Evolutionary conservation across 2,113 vertebrate species (phyloP).

Genomic region (Cyanoderma ruficeps): DNA sequence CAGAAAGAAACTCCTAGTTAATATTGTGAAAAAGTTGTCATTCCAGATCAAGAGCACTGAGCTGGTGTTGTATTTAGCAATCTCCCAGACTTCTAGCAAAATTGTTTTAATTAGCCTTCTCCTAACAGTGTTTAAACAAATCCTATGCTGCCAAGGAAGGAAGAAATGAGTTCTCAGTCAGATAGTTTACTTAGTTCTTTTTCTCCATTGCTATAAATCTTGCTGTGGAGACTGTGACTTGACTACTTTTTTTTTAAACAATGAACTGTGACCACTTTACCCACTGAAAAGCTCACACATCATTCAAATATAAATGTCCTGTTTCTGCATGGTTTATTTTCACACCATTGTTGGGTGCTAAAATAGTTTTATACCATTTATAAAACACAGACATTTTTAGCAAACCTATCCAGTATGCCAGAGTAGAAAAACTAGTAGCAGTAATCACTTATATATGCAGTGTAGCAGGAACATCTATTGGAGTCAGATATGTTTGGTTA

Average conservation of each 20-base stretch:
- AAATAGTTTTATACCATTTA: slow-evolving; percentile 52
- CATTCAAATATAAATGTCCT: slow-evolving; percentile 50
- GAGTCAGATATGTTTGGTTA: background rate
- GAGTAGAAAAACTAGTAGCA: background rate
- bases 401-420: background rate
- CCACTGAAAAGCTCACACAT: slow-evolving; percentile 50
- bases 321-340: slow-evolving; percentile 66
- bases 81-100: slow-evolving; percentile 73
- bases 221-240: slow-evolving; percentile 63
- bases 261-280: slow-evolving; percentile 56
- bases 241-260: slow-evolving; percentile 46
- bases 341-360: slow-evolving; percentile 62
- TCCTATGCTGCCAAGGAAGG: slow-evolving; percentile 65
- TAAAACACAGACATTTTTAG: background rate
- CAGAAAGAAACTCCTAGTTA: slow-evolving; percentile 60
- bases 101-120: slow-evolving; percentile 78
- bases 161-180: slow-evolving; percentile 73
- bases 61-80: slow-evolving; percentile 42
- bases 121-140: slow-evolving; percentile 73
- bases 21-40: slow-evolving; percentile 65
- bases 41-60: slow-evolving; percentile 55
- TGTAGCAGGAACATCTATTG: background rate
- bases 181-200: slow-evolving; percentile 77
- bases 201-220: slow-evolving; percentile 76
- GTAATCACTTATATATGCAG: background rate